phyloP scores from a whole-genome alignment of 2,797 vertebrate genomes.

The Crax fasciolata region DNA sequence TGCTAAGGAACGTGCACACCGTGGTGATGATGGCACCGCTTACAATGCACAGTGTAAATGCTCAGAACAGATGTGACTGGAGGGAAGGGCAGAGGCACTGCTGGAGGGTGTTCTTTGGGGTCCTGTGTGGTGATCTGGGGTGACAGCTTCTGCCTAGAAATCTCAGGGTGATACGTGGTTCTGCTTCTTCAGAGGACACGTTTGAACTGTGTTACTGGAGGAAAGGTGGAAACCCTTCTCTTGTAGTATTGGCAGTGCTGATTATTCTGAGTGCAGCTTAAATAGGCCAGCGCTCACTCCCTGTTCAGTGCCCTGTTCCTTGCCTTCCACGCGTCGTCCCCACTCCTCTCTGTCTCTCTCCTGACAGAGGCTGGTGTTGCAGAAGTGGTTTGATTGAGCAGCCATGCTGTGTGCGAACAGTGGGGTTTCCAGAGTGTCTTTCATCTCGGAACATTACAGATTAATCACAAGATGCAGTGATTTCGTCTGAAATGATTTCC shows the following conservation, averaged over 20 bases:
- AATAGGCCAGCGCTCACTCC: not conserved
- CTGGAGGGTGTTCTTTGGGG: not conserved
- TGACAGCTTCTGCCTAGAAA: not conserved
- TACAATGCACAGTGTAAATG: not conserved
- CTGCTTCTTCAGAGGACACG: not conserved
- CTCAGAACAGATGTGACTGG: not conserved
- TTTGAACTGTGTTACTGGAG: not conserved
- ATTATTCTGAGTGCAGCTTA: not conserved
- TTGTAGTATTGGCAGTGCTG: not conserved
- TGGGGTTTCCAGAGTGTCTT: not conserved
- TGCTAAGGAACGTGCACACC: not conserved
- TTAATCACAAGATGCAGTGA: not conserved
- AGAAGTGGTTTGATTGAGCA: not conserved
- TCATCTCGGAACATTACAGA: not conserved
- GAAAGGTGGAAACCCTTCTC: not conserved
- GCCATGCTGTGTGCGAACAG: not conserved
- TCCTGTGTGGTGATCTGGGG: not conserved
- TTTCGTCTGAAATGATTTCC: not conserved
- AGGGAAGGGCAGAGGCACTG: not conserved
- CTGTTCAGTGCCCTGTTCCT: not conserved
- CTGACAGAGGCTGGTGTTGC: fast-evolving
- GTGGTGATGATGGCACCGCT: not conserved
- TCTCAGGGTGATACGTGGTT: not conserved
- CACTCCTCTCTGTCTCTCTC: not conserved
- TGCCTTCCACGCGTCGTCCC: not conserved